Base-by-base conservation (phyloP, 2,797 vertebrate genomes). In the Chelon labrosus region DNA sequence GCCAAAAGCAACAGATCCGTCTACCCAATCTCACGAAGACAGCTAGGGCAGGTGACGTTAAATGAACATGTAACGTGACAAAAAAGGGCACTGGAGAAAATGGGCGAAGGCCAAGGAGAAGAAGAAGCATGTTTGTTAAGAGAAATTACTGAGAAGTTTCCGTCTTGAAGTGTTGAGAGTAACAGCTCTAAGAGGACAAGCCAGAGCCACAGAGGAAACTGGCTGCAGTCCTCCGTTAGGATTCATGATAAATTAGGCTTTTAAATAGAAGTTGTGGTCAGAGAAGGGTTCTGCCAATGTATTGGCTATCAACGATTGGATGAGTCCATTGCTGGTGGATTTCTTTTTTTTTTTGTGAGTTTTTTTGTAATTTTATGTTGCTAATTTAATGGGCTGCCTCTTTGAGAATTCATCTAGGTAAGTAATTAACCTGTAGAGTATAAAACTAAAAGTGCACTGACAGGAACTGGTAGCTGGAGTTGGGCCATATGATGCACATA, bases 231-330 rank as follows among this genome's bases (percentile, higher is more conserved):
- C 57, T 57, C 39, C 51, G 67, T 79, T 85, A 80, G 58, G 55
- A 76, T 65, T 71, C 55, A 73, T 69, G 73, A 85, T 80, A 67
- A 78, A 84, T 80, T 12, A 77, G 14, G 65, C 62, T 67, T 76
- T 82, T 77, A 82, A 88, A 88, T 69, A 74, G 76, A 76, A 56
- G 62, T 72, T 62, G 59, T 58, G 56, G 60, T 69, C 31, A 35
- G 31, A 35, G 31, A 35, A 35, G 31, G 7, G 31, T 6, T 35
- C 6, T 6, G 31, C 31, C 31, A 35, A 35, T 35, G 31, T 8
- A 35, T 35, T 35, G 31, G 31, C 31, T 35, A 35, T 35, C 31
- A 6, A 7, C 31, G 31, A 35, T 8, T 6, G 31, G 31, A 35
- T 35, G 31, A 35, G 31, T 35, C 31, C 31, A 35, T 35, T 35